Percentiles rank a stretch among this genome's conserved stretches.
phyloP scores from a whole-genome alignment of 2,113 vertebrate species.

The Crotalus viridis region DNA sequence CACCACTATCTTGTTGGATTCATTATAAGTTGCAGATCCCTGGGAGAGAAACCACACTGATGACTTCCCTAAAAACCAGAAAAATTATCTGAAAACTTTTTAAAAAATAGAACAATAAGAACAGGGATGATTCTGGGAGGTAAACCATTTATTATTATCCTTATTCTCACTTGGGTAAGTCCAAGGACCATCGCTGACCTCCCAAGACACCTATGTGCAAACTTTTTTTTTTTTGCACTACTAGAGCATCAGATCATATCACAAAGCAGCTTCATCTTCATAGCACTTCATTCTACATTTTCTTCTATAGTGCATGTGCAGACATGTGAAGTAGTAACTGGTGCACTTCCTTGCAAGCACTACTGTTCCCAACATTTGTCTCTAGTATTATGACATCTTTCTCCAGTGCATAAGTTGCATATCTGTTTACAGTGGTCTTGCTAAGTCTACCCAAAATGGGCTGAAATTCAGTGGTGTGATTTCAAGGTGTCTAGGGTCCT shows the following conservation, averaged over 20 bases:
- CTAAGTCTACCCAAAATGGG: not conserved
- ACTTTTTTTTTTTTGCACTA: not conserved
- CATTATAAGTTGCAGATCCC: not conserved
- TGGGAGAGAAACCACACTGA: not conserved
- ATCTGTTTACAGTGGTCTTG: not conserved
- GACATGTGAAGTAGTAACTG: not conserved
- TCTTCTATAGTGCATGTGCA: not conserved
- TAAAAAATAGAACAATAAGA: not conserved
- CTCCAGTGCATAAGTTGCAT: not conserved
- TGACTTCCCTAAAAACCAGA: not conserved
- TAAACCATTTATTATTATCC: not conserved
- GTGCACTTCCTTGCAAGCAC: not conserved
- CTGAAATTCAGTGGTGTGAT: not conserved
- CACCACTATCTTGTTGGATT: not conserved
- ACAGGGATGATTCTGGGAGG: not conserved
- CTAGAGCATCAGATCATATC: not conserved
- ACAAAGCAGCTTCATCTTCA: not conserved
- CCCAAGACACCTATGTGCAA: not conserved
- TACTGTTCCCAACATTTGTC: not conserved
- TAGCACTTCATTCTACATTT: not conserved
- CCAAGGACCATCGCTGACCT: not conserved
- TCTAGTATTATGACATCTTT: not conserved
- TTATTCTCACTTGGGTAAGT: not conserved
- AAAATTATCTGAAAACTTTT: not conserved
- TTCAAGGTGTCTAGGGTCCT: not conserved